Percentiles rank a stretch among this genome's conserved stretches.
phyloP scores from a whole-genome alignment of 2,113 vertebrate species.

The Festucalex cinctus region DNA sequence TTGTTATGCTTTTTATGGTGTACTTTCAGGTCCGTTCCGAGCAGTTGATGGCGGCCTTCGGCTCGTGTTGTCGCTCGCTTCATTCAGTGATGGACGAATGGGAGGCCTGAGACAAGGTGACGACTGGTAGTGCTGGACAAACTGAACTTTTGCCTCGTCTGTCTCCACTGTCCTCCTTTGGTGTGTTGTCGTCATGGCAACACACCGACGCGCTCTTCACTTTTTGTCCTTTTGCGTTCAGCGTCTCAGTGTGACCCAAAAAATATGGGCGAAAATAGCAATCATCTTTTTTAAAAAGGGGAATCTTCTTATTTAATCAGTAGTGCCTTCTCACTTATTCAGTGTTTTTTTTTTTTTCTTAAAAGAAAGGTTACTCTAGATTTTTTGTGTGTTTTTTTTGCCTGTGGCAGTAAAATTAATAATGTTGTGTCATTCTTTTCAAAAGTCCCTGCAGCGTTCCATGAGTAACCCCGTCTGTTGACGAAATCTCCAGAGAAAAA shows the following conservation, averaged over 20 bases:
- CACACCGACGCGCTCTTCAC: constrained; percentile 48
- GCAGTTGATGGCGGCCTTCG: constrained; percentile 71
- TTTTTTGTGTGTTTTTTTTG: constrained; percentile 45
- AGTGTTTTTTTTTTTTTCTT: constrained; percentile 58
- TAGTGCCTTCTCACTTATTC: constrained; percentile 70
- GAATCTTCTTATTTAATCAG: constrained; percentile 79
- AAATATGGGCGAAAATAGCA: constrained; percentile 96
- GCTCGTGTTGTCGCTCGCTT: constrained; percentile 78
- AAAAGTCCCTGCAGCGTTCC: constrained; percentile 91
- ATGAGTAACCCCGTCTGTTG: constrained; percentile 85
- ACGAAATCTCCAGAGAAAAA: constrained; percentile 90
- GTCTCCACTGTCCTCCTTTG: constrained; percentile 33
- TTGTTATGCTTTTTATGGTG: constrained; percentile 56
- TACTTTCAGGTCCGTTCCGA: constrained; percentile 37
- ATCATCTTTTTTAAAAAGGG: constrained; percentile 85
- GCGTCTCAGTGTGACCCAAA: constrained; percentile 81
- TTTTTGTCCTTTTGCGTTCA: constrained; percentile 63
- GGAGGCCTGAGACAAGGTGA: constrained; percentile 84
- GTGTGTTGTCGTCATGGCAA: constrained; percentile 42
- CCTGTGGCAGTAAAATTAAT: constrained; percentile 75
- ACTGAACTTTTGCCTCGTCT: constrained; percentile 22
- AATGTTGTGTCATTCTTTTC: constrained; percentile 76
- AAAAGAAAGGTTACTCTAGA: constrained; percentile 43
- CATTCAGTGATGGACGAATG: constrained; percentile 66
- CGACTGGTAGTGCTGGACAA: constrained; percentile 68